phyloP scores from a whole-genome alignment of 92 coral and sea anemone genomes.

The Plumapathes pennacea region DNA sequence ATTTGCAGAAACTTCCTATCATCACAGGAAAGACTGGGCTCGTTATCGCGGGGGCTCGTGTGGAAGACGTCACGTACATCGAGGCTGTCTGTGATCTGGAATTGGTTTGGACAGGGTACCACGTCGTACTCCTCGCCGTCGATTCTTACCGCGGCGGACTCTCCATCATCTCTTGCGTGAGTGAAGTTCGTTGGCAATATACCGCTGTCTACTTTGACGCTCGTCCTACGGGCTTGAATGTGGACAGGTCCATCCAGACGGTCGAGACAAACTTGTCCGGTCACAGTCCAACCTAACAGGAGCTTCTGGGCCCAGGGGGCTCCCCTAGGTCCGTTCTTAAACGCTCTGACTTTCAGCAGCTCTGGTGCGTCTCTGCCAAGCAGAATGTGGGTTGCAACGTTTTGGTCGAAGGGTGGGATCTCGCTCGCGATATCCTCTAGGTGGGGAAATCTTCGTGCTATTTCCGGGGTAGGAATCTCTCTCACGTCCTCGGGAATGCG shows the following conservation, averaged over 20 bases:
- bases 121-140: slow-evolving; percentile 17
- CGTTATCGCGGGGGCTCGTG: slow-evolving; percentile 26
- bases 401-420: slow-evolving; percentile 41
- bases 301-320: slow-evolving; percentile 51
- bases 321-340: slow-evolving; percentile 46
- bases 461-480: slow-evolving; percentile 47
- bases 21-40: slow-evolving; percentile 29
- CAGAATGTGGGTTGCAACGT: slow-evolving; percentile 33
- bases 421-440: slow-evolving; percentile 41
- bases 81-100: slow-evolving; percentile 31
- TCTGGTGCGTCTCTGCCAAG: slow-evolving; percentile 54
- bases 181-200: too few relatives aligned
- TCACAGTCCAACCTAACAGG: slow-evolving; percentile 54
- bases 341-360: slow-evolving; percentile 52
- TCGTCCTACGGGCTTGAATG: slow-evolving; percentile 15
- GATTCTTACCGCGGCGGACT: background rate
- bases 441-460: slow-evolving; percentile 57
- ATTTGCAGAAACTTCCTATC: slow-evolving; percentile 35
- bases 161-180: background rate
- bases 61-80: slow-evolving; percentile 12
- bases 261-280: slow-evolving; percentile 50
- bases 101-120: slow-evolving; percentile 43
- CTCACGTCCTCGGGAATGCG: slow-evolving; percentile 45
- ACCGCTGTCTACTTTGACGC: too few relatives aligned
- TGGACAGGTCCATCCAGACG: slow-evolving; percentile 30